Evolutionary conservation across 1,140 invertebrate genomes (phyloP), one percentile per base, ranked within the genome.

Genomic region (Bombus confusus): DNA sequence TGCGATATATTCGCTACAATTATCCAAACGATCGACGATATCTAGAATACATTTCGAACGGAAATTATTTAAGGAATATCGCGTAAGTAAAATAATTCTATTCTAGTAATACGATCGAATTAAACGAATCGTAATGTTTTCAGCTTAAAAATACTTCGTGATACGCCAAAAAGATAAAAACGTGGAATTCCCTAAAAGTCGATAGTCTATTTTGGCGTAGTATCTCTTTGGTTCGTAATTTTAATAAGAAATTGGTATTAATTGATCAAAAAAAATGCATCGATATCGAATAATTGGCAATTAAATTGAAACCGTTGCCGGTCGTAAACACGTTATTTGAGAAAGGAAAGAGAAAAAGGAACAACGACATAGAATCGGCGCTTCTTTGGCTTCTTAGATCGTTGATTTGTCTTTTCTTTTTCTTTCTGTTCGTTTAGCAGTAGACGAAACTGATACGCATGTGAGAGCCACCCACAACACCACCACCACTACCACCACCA

Each of bases 381-480:
- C 88, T 90, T 93, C 76, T 92, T 92, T 93, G 82, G 92, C 92
- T 95, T 94, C 86, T 93, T 94, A 93, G 92, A 92, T 82, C 71
- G 91, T 92, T 94, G 86, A 94, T 95, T 94, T 94, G 92, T 93
- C 93, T 93, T 92, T 94, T 91, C 88, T 87, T 92, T 94, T 94
- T 95, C 91, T 95, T 95, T 95, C 94, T 95, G 93, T 95, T 95
- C 91, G 93, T 94, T 95, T 95, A 95, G 94, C 95, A 90, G 93
- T 95, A 95, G 94, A 95, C 92, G 94, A 95, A 93, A 95, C 93
- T 91, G 94, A 95, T 93, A 91, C 93, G 94, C 94, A 95, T 95
- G 95, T 90, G 93, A 95, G 93, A 94, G 95, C 92, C 91, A 94
- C 91, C 94, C 91, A 92, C 92, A 88, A 85, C 86, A 92, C 87